Evolutionary conservation across 2,888 invertebrate genomes (phyloP).

Genomic region (Patella ulyssiponensis): DNA sequence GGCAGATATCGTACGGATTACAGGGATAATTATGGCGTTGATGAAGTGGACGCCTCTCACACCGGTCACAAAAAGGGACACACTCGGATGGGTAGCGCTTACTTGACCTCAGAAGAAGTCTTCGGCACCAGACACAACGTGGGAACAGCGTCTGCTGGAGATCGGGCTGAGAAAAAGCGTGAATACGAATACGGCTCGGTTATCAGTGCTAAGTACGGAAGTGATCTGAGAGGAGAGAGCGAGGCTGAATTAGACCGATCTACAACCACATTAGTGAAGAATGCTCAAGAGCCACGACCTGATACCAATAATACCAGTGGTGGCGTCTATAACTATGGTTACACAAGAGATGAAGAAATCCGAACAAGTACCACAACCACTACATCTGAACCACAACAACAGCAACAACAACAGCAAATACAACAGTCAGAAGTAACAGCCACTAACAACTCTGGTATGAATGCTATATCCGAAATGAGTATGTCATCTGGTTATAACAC

Average conservation of each 20-base stretch:
- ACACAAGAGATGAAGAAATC: too few species aligned
- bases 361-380: background rate
- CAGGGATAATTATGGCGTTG: background rate
- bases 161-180: slow-evolving; percentile 4
- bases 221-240: background rate
- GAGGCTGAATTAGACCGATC: background rate
- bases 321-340: too few species aligned
- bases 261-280: background rate
- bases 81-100: background rate
- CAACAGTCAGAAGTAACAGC: background rate
- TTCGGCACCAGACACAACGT: background rate
- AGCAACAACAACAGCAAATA: too few species aligned
- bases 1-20: background rate
- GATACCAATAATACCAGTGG: too few species aligned
- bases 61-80: background rate
- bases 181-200: slow-evolving; percentile 5
- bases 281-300: too few species aligned
- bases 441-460: slow-evolving; percentile 6
- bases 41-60: background rate
- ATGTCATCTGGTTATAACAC: background rate
- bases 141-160: background rate
- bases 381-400: background rate
- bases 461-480: slow-evolving; percentile 4
- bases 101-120: background rate
- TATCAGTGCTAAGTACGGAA: slow-evolving; percentile 1